Evolutionary conservation across 2,797 vertebrate genomes (phyloP), one percentile per base, ranked within the genome.

Genomic region (Lacerta bilineata): DNA sequence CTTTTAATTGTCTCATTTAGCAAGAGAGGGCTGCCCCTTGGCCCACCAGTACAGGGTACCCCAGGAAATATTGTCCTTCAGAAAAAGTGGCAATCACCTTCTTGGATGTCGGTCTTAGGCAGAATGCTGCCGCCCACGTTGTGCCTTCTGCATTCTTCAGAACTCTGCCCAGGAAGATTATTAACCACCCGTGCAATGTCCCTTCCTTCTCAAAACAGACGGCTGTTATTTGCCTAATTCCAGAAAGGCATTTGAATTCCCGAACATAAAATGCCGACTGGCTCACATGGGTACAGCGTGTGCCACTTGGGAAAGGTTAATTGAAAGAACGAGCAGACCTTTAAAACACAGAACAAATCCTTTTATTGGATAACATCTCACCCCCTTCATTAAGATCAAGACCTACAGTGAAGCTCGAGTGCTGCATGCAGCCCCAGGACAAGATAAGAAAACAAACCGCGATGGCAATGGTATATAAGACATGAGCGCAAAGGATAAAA

Each of bases 1-100:
- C 81, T 86, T 92, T 68, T 87, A 80, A 50, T 79, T 87, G n/a
- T 83, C 39, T 84, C 6, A 4, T 11, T 43, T 81, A 88, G 43
- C 88, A 86, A 33, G 66, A 74, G 33, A 71, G 23, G 33, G 10
- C 15, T 89, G 74, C 39, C 18, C 69, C n/a, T 8, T 0, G 86
- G 46, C 8, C 84, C 90, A 68, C 80, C 78, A 66, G 83, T n/a
- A 36, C 71, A 83, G 39, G 3, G 72, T 27, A 41, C 66, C 61
- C 75, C 39, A 0, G 0, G 64, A 79, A 91, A 36, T 43, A 61
- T 80, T 80, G 83, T 86, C 75, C 27, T 25, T 2, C 6, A 41
- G n/a, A 25, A 77, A 77, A 39, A 74, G 46, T 0, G 0, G 87
- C 88, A 74, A 83, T 69, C 41, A 81, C 20, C 41, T 7, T 41